Evolutionary conservation across 2,888 invertebrate genomes (phyloP), one percentile per base, ranked within the genome.

Genomic region (Polia nebulosa): DNA sequence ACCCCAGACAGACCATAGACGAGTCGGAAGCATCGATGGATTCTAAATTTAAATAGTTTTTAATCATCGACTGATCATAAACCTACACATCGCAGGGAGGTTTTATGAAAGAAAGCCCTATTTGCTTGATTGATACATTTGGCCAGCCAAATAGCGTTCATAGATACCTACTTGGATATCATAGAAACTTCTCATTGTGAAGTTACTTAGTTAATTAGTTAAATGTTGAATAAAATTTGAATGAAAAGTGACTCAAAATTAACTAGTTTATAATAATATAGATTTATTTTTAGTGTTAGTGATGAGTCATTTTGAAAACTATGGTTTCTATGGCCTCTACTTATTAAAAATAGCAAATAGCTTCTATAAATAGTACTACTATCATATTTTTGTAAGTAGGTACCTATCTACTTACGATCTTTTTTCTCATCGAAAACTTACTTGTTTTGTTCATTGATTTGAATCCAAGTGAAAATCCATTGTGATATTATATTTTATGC

Each of bases 11-110:
- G 96, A 97, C 85, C 89, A 85, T 8, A 91, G 96, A 80, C 88
- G 96, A 61, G 80, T 91, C 3, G 96, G 96, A 79, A 95, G 96
- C 78, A 85, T 93, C 47, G 96, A 95, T 56, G 96, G 96, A 55
- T 92, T 93, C 80, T 96, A 92, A 88, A 80, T 75, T 71, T 45
- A 66, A 82, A 76, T 70, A 51, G 51, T 45, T 77, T 53, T 44
- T 65, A 68, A 45, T 74, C 53, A 57, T 59, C 25, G 71, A 71
- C 77, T 77, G 55, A 75, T 47, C 44, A 51, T 75, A 58, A 36
- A 27, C 11, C 32, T 39, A 58, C 25, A 49, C 32, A 59, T 62
- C 27, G 27, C 36, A 57, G 9, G 56, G 20, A 63, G 36, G 55
- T 76, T 17, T n/a, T 47, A 41, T 17, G 11, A 32, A 17, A 27